These are phyloP conservation scores for Prunella fulvescens DNA, from an alignment of 2,113 vertebrate genomes.

Conservation along the genomic window DNA sequence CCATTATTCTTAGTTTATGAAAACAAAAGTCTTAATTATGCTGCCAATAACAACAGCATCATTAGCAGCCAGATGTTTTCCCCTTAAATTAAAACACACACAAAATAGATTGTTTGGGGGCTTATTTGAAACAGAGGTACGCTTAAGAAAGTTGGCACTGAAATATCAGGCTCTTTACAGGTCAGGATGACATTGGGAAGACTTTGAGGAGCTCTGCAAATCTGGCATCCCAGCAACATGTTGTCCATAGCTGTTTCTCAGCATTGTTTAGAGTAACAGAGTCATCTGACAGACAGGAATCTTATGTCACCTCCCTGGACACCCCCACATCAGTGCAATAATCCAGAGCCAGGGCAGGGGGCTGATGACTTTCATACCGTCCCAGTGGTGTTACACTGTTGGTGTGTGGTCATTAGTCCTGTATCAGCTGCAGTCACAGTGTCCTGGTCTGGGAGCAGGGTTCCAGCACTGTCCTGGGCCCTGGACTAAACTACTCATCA, in stretches of 20 bases:
- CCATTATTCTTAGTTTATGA: slow-evolving; percentile 41
- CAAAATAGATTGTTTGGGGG: neutral
- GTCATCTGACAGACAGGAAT: neutral
- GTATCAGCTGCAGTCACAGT: neutral
- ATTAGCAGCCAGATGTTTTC: slow-evolving; percentile 37
- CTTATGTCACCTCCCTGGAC: neutral
- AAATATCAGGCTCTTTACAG: neutral
- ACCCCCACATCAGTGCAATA: neutral
- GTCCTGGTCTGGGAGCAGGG: neutral
- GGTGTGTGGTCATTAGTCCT: neutral
- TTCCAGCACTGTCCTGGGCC: neutral
- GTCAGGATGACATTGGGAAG: neutral
- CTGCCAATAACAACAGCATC: slow-evolving; percentile 36
- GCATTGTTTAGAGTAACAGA: neutral
- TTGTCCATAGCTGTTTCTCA: neutral
- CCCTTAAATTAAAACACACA: neutral
- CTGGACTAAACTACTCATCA: neutral
- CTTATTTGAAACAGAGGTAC: neutral
- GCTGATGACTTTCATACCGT: neutral
- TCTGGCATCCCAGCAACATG: neutral
- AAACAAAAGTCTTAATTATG: slow-evolving; percentile 54
- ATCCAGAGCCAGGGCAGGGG: neutral
- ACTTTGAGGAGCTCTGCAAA: neutral
- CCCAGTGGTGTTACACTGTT: rapidly evolving
- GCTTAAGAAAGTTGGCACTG: neutral